Evolutionary conservation across 37 sponge, comb jelly and placozoan species (phyloP).

Genomic region (Beroe ovata): DNA sequence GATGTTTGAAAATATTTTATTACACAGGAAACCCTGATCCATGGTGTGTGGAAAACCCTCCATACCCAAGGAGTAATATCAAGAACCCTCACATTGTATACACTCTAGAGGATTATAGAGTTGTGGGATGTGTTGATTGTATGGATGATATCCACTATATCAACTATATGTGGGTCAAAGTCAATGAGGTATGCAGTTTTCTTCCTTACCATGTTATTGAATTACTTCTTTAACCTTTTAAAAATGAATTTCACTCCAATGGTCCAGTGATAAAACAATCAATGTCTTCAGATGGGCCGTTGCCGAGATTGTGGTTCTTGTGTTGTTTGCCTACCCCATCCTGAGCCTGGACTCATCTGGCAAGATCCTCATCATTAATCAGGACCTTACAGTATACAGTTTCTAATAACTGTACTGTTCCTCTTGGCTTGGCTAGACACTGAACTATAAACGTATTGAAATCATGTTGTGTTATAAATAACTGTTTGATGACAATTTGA

Average conservation of each 20-base stretch:
- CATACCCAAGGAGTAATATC: constrained; percentile 28
- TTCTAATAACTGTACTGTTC: too few species aligned
- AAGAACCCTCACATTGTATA: constrained; percentile 32
- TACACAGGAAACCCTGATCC: constrained; percentile 57
- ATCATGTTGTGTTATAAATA: too few species aligned
- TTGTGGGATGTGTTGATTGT: constrained; percentile 55
- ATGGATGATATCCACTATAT: constrained; percentile 63
- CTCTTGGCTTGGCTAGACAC: too few species aligned
- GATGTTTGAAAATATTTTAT: neutral
- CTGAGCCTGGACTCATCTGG: constrained; percentile 60
- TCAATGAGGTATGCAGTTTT: neutral
- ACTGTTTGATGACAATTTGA: too few species aligned
- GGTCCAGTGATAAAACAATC: neutral
- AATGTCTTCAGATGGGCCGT: constrained; percentile 39
- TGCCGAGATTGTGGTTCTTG: constrained; percentile 44
- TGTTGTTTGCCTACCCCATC: constrained; percentile 18
- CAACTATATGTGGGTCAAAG: constrained; percentile 28
- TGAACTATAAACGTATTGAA: too few species aligned
- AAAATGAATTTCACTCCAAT: neutral
- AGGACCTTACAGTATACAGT: too few species aligned
- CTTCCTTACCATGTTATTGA: neutral
- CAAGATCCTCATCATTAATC: constrained; percentile 33
- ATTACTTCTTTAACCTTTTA: constrained; percentile 2
- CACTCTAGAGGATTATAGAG: constrained; percentile 52
- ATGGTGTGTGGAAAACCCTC: constrained; percentile 19